These are phyloP conservation scores for Thoracochromis brauschi DNA, from an alignment of 2,113 vertebrate genomes.

Conservation along the genomic window DNA sequence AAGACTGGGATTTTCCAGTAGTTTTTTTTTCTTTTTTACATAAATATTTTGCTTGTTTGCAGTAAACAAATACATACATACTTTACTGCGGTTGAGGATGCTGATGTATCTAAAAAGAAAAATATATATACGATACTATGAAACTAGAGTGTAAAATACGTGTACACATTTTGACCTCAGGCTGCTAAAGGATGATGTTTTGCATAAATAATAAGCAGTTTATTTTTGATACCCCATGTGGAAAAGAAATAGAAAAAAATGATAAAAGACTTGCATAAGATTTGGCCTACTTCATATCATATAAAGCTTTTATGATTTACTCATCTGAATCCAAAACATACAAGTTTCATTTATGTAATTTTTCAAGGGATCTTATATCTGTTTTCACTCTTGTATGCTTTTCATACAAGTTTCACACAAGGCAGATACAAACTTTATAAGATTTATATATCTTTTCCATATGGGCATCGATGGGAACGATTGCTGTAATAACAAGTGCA, in stretches of 20 bases:
- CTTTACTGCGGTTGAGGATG: background rate
- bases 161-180: background rate
- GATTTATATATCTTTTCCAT: background rate
- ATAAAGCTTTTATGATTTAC: background rate
- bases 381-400: accelerated
- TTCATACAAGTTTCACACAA: background rate
- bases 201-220: background rate
- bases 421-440: background rate
- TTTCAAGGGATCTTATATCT: background rate
- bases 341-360: background rate
- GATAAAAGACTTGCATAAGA: background rate
- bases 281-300: background rate
- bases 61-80: constrained; percentile 30
- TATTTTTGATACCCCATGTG: background rate
- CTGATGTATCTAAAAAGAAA: background rate
- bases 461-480: background rate
- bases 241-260: background rate
- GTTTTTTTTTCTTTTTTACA: constrained; percentile 1
- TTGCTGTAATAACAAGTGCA: background rate
- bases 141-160: background rate
- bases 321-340: background rate
- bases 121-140: background rate
- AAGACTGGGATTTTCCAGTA: background rate
- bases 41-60: constrained; percentile 17
- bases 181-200: background rate